Percentiles rank a stretch among this genome's conserved stretches.
Evolutionary conservation across 2,113 vertebrate genomes (phyloP).

Genomic region (Podilymbus podiceps): DNA sequence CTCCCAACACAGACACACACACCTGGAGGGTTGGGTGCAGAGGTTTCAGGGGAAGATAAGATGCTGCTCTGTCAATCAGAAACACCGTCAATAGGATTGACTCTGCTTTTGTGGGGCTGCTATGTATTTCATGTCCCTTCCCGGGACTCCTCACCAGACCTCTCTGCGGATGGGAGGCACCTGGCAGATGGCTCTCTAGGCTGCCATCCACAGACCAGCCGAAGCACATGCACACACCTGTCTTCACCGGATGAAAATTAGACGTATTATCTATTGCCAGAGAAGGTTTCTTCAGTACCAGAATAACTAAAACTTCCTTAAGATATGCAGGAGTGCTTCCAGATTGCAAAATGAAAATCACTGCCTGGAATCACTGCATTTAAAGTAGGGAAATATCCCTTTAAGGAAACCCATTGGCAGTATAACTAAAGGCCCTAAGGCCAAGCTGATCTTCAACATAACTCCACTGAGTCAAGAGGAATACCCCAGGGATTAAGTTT

Average conservation of each 20-base stretch:
- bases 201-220: conserved; percentile 39
- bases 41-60: background rate
- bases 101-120: background rate
- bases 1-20: background rate
- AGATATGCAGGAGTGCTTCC: conserved; percentile 25
- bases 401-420: conserved; percentile 19
- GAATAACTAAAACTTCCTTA: background rate
- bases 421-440: background rate
- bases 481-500: conserved; percentile 29
- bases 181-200: background rate
- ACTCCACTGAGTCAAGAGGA: conserved; percentile 20
- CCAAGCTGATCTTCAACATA: conserved; percentile 17
- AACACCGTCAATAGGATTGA: background rate
- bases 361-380: conserved; percentile 17
- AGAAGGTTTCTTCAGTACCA: background rate
- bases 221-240: conserved; percentile 1
- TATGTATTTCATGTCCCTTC: background rate
- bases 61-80: background rate
- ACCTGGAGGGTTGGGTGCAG: background rate
- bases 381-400: conserved; percentile 41
- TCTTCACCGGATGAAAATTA: background rate
- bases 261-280: background rate
- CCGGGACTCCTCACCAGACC: background rate
- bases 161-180: background rate
- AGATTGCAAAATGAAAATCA: conserved; percentile 13